phyloP scores from a whole-genome alignment of 2,113 vertebrate species.

The Xiphias gladius region DNA sequence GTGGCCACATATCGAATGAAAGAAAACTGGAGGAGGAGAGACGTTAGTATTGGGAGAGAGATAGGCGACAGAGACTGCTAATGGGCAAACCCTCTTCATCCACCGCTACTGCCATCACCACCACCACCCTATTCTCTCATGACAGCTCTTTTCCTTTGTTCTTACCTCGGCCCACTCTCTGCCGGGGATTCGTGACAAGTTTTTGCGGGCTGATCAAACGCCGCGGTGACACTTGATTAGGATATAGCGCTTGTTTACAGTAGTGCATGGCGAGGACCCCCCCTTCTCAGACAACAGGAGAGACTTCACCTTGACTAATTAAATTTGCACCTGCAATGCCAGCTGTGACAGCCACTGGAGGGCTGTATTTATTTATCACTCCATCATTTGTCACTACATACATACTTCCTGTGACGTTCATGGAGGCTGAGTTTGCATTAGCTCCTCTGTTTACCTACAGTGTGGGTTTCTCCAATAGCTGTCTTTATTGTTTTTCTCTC shows the following conservation, averaged over 20 bases:
- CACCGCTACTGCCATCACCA: constrained; percentile 84
- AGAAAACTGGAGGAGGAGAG: constrained; percentile 75
- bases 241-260: constrained; percentile 93
- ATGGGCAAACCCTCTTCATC: constrained; percentile 91
- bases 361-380: constrained; percentile 80
- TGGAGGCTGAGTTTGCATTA: constrained; percentile 68
- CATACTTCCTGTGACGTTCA: constrained; percentile 79
- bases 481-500: constrained; percentile 45
- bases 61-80: constrained; percentile 83
- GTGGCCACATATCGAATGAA: constrained; percentile 73
- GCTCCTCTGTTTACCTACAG: constrained; percentile 56
- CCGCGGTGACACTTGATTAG: constrained; percentile 94
- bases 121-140: constrained; percentile 84
- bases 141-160: constrained; percentile 94
- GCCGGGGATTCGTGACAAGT: constrained; percentile 95
- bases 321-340: constrained; percentile 94
- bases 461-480: constrained; percentile 50
- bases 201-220: constrained; percentile 94
- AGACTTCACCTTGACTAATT: constrained; percentile 94
- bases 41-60: constrained; percentile 60
- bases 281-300: constrained; percentile 87
- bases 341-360: constrained; percentile 89
- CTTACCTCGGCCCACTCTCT: constrained; percentile 89
- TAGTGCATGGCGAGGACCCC: constrained; percentile 88
- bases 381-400: constrained; percentile 75